Evolutionary conservation across 2,888 invertebrate species (phyloP), one percentile per base, ranked within the genome.

Genomic region (Pandemis heparana): DNA sequence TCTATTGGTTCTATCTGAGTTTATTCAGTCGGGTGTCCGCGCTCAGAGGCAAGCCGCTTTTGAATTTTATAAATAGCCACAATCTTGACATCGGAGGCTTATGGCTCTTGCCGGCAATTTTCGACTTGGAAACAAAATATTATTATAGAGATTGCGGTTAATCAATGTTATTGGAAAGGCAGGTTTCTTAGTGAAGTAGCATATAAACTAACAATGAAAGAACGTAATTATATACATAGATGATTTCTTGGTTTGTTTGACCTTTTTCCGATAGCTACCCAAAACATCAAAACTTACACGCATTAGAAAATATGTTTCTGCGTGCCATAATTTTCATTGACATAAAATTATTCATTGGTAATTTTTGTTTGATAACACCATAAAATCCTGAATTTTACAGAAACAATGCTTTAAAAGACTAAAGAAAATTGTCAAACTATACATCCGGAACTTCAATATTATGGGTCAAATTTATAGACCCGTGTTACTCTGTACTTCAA

Each of bases 11-110:
- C n/a, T 46, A 60, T 68, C 60, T n/a, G 46, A n/a, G 66, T 68
- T 68, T 68, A 38, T 46, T 46, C 60, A 68, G 32, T 32, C 43
- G 32, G 14, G 23, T 16, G 46, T 60, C 32, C 38, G 46, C 6
- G 32, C 23, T 38, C 32, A 12, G 46, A 23, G 12, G 38, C 46
- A 68, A 71, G 64, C 38, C n/a, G 64, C 71, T 71, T 67, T 75
- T 69, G 65, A 70, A 70, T 70, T 75, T 72, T 60, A 68, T 68
- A 71, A 75, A 75, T 71, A 69, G 75, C 68, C 61, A 18, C 61
- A 65, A 65, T 69, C 74, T 74, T 74, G 51, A 65, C 60, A 65
- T 70, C 43, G 38, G 12, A n/a, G 48, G n/a, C 41, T 41, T 18
- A 12, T 9, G 5, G 56, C 18, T 16, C 65, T 41, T 7, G 60